Evolutionary conservation across 2,797 vertebrate species (phyloP), one percentile per base, ranked within the genome.

Genomic region (Anas georgica): DNA sequence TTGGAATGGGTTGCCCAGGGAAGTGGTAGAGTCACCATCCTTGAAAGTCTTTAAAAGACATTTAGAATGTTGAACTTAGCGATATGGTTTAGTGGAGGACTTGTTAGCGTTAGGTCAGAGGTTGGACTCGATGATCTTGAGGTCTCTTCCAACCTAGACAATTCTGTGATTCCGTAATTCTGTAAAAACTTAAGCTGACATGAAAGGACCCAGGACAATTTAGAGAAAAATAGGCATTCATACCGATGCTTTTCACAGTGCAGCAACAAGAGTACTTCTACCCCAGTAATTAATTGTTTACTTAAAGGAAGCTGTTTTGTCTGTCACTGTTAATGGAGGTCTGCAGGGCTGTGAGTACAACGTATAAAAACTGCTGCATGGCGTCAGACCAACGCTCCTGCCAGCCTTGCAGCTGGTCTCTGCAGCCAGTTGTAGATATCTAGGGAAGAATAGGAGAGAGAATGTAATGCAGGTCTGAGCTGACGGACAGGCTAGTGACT

Each of bases 371-470:
- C 17, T 72, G 80, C 17, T 43, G 22, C 46, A 28, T 0, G 6
- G 20, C 33, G 28, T 86, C 77, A 86, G 35, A 76, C 45, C 45
- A 93, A 64, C 88, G 17, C 25, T 95, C 28, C 63, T 81, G 70
- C 77, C 81, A 86, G 0, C 50, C 63, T 91, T 55, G 33, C 75
- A 88, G 63, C 83, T 94, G 92, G 67, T 55, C 28, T 86, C 69
- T 83, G 50, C 45, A 17, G 74, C 67, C 77, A 82, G 23, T 90
- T 93, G 64, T 88, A 76, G 70, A 59, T 56, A n/a, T 82, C 63
- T 46, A 66, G 50, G 70, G 67, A 91, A 88, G 83, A 88, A 31
- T 43, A 86, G 33, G 17, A 16, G 50, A 80, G 58, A 73, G 59
- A 54, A 78, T 2, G 7, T 78, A 68, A 83, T 2, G 4, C 45